Evolutionary conservation across 2,113 vertebrate genomes (phyloP).

Genomic region (Phyllostomus discolor): DNA sequence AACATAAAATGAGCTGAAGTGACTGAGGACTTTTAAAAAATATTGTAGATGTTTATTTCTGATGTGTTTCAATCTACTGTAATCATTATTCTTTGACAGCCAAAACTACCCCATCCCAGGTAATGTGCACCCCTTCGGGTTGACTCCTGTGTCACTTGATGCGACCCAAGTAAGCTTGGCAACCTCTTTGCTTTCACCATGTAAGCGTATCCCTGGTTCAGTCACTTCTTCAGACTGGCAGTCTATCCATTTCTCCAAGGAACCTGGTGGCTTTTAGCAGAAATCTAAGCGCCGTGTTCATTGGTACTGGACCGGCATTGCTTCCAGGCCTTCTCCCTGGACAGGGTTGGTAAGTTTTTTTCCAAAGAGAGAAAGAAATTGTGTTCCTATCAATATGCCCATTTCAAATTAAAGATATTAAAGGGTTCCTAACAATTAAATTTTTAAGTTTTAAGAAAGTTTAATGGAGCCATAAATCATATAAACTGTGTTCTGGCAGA

Average conservation of each 20-base stretch:
- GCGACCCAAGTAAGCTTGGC: not conserved
- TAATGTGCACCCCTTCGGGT: not conserved
- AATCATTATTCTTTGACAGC: not conserved
- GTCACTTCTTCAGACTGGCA: not conserved
- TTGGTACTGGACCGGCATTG: not conserved
- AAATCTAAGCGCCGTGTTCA: not conserved
- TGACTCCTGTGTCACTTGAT: not conserved
- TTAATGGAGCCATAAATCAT: conserved; percentile 76
- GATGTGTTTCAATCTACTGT: not conserved
- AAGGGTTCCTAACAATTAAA: not conserved
- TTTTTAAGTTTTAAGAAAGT: conserved; percentile 70
- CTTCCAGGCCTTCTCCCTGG: not conserved
- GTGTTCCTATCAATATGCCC: not conserved
- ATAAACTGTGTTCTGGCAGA: conserved; percentile 71
- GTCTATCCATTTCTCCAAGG: conserved; percentile 3
- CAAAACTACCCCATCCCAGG: not conserved
- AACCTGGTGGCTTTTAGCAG: not conserved
- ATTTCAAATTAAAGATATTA: conserved; percentile 23
- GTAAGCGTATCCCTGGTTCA: not conserved
- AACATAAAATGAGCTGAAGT: conserved; percentile 24
- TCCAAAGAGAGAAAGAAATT: not conserved
- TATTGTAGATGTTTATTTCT: not conserved
- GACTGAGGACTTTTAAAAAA: not conserved
- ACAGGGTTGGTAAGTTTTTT: not conserved
- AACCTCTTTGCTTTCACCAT: not conserved